Base-by-base conservation (phyloP, 2,113 vertebrate species). In the Poecile atricapillus region DNA sequence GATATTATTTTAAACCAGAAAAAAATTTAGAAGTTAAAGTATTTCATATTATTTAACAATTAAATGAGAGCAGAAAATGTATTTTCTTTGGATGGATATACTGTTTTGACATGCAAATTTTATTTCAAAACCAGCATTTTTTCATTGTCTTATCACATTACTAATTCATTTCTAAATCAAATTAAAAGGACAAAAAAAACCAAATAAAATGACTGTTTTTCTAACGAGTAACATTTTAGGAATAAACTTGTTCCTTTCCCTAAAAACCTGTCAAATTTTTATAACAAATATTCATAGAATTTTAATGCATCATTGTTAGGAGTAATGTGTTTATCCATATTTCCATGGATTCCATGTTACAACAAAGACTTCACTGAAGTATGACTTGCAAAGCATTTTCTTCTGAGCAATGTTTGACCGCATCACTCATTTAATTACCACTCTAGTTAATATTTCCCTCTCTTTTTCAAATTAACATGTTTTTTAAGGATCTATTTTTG, bases 21-120 rank as follows among this genome's bases (percentile, higher is more conserved):
- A 63, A 77, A 78, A 65, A 15, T 2, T 12, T 4, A 30, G 22
- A 44, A 37, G 41, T 25, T 82, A 9, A 79, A 90, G 14, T 41
- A 46, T 5, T 53, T 21, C 30, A 50, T 91, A 85, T 86, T 83
- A 80, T 83, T 77, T 59, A 86, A 52, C 52, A 74, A 52, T 41
- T 69, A 88, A 70, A 77, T 60, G 27, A 70, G 24, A 68, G 39
- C 71, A 53, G 50, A 87, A 86, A 88, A 74, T 16, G 25, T 94
- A 78, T 93, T 95, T 96, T 94, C 86, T 94, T 88, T 93, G 93
- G 85, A 83, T 93, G 68, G 31, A 53, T 22, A 10, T 18, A 71
- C 75, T 81, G 56, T 89, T 96, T 96, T 96, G 76, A 93, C 88
- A 95, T 87, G 92, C 79, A 97, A 96, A 94, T 96, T 93, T 88